phyloP scores from a whole-genome alignment of 2,888 invertebrate species.

The Protula sp. region DNA sequence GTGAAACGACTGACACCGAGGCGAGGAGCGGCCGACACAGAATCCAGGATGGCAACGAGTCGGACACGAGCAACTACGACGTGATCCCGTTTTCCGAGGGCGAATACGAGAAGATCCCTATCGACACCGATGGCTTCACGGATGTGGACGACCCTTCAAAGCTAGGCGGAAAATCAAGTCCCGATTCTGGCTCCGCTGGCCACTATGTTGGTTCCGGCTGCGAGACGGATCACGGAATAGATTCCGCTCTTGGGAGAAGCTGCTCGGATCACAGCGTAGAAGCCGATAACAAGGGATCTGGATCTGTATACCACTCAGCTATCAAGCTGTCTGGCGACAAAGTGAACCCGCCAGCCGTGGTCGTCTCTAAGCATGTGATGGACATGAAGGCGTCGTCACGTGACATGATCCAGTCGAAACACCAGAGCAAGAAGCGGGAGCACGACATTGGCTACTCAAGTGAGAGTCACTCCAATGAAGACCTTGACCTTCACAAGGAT shows the following conservation, averaged over 20 bases:
- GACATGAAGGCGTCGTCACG: neutral
- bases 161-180: neutral
- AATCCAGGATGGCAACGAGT: neutral
- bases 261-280: slow-evolving; percentile 16
- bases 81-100: slow-evolving; percentile 25
- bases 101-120: slow-evolving; percentile 26
- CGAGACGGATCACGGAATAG: slow-evolving; percentile 4
- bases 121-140: slow-evolving; percentile 16
- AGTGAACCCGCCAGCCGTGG: neutral
- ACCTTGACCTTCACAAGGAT: slow-evolving; percentile 24
- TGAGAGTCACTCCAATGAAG: slow-evolving; percentile 52
- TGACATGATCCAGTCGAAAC: neutral
- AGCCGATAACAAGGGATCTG: slow-evolving; percentile 4
- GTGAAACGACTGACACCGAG: neutral
- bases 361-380: neutral
- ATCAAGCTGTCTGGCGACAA: slow-evolving; percentile 4
- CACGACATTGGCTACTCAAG: slow-evolving; percentile 54
- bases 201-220: neutral
- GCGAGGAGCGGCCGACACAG: neutral
- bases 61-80: slow-evolving; percentile 18
- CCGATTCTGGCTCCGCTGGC: slow-evolving; percentile 3
- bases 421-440: slow-evolving; percentile 5
- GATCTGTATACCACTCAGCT: slow-evolving; percentile 1
- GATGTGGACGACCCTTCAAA: neutral
- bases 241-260: slow-evolving; percentile 23